These are phyloP conservation scores for Prosopocoilus inquinatus DNA, from an alignment of 2,888 invertebrate species.

Conservation along the genomic window DNA sequence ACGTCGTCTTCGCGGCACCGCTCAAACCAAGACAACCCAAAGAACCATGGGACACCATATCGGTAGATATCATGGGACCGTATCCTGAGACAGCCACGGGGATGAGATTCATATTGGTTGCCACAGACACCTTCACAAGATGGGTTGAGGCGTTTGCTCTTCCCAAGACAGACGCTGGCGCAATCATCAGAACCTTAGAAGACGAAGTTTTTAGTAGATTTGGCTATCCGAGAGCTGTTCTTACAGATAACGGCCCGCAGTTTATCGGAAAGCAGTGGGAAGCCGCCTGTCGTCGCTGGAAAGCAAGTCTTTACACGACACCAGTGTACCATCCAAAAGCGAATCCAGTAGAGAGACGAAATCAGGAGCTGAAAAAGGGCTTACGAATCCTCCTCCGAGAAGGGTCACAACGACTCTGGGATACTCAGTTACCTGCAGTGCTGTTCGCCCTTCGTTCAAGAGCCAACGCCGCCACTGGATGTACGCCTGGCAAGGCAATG, in stretches of 20 bases:
- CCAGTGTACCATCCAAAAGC: slow-evolving; percentile 29
- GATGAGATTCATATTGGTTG: slow-evolving; percentile 22
- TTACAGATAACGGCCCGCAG: slow-evolving; percentile 19
- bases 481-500: slow-evolving; percentile 12
- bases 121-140: slow-evolving; percentile 27
- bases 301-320: slow-evolving; percentile 24
- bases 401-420: slow-evolving; percentile 10
- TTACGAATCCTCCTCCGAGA: slow-evolving; percentile 8
- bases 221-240: slow-evolving; percentile 17
- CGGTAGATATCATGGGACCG: too few relatives aligned
- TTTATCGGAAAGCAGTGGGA: slow-evolving; percentile 8
- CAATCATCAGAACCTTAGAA: slow-evolving; percentile 8
- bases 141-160: slow-evolving; percentile 31
- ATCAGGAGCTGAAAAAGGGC: slow-evolving; percentile 32
- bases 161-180: slow-evolving; percentile 1
- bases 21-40: too few relatives aligned
- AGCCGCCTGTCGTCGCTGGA: slow-evolving; percentile 18
- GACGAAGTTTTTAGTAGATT: slow-evolving; percentile 20
- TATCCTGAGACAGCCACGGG: slow-evolving; percentile 13
- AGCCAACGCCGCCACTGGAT: slow-evolving; percentile 18
- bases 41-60: too few relatives aligned
- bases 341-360: slow-evolving; percentile 29
- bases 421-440: slow-evolving; percentile 4
- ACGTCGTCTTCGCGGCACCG: slow-evolving; percentile 6
- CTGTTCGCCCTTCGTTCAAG: slow-evolving; percentile 9